Percentiles rank a stretch among this genome's conserved stretches.
phyloP scores from a whole-genome alignment of 30 jellyfish, hydroid and myxozoan species.

The Chrysaora quinquecirrha region DNA sequence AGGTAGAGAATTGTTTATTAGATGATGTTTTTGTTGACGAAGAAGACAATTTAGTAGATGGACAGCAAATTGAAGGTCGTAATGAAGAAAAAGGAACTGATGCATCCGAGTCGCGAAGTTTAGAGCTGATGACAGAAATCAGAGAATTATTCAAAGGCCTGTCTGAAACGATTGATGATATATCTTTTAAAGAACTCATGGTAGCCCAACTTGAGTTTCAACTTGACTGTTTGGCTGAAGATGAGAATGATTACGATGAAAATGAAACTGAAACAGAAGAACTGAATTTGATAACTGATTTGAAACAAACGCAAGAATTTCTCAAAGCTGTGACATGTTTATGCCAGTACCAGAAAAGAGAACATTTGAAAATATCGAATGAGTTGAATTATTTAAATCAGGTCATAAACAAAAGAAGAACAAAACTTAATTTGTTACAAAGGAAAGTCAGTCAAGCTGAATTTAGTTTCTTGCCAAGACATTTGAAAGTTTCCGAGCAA shows the following conservation, averaged over 20 bases:
- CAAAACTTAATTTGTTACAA: conserved; percentile 19
- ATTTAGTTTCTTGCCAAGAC: conserved; percentile 45
- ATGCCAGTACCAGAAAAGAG: conserved; percentile 48
- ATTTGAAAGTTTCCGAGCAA: conserved; percentile 26
- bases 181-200: conserved; percentile 38
- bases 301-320: conserved; percentile 48
- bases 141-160: background rate
- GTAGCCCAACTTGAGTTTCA: conserved; percentile 49
- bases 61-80: background rate
- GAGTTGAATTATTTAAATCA: conserved; percentile 19
- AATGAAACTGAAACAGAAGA: conserved; percentile 37
- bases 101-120: background rate
- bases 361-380: conserved; percentile 10
- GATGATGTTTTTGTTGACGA: background rate
- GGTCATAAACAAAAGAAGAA: conserved; percentile 4
- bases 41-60: background rate
- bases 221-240: conserved; percentile 30
- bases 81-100: background rate
- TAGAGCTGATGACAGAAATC: background rate
- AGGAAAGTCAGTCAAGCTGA: conserved; percentile 8
- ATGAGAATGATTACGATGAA: conserved; percentile 22
- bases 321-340: conserved; percentile 40
- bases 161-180: conserved; percentile 18
- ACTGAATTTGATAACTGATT: conserved; percentile 27
- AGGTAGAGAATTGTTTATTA: background rate